Evolutionary conservation across 1,140 invertebrate genomes (phyloP).

Genomic region (Drosophila eugracilis): DNA sequence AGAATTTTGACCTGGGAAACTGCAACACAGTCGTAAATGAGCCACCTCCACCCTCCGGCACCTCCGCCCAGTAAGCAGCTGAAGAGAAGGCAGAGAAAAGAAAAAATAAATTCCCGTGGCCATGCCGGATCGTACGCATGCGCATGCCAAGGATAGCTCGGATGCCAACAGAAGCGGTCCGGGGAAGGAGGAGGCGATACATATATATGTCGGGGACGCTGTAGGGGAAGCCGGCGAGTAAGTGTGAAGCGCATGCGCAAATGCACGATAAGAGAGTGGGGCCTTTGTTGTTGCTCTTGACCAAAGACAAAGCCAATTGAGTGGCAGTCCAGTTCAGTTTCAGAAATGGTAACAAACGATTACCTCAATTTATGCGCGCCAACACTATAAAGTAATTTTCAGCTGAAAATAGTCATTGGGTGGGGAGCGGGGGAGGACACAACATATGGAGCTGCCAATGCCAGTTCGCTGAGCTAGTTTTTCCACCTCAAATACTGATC

Average conservation of each 20-base stretch:
- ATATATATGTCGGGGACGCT: not conserved
- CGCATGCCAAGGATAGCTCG: constrained; percentile 72
- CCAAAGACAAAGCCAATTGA: constrained; percentile 42
- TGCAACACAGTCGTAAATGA: not conserved
- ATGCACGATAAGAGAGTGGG: constrained; percentile 63
- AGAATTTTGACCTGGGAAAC: no score
- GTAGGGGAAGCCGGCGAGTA: constrained; percentile 17
- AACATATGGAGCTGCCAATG: constrained; percentile 64
- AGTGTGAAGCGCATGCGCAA: constrained; percentile 78
- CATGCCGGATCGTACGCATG: constrained; percentile 66
- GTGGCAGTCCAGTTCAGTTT: constrained; percentile 62
- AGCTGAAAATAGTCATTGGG: constrained; percentile 69
- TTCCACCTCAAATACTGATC: constrained; percentile 22
- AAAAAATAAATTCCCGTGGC: constrained; percentile 65
- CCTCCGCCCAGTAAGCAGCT: constrained; percentile 18
- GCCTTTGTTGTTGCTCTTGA: constrained; percentile 22
- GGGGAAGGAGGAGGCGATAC: constrained; percentile 10
- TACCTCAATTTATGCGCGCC: constrained; percentile 84
- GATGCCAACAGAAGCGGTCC: constrained; percentile 49
- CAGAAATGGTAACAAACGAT: constrained; percentile 85
- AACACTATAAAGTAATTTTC: constrained; percentile 85
- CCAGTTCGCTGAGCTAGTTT: constrained; percentile 39
- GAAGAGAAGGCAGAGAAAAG: constrained; percentile 4
- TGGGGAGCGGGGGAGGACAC: constrained; percentile 13
- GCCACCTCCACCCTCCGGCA: constrained; percentile 2